phyloP scores from a whole-genome alignment of 2,888 invertebrate genomes.

The Agonum fuliginosum region DNA sequence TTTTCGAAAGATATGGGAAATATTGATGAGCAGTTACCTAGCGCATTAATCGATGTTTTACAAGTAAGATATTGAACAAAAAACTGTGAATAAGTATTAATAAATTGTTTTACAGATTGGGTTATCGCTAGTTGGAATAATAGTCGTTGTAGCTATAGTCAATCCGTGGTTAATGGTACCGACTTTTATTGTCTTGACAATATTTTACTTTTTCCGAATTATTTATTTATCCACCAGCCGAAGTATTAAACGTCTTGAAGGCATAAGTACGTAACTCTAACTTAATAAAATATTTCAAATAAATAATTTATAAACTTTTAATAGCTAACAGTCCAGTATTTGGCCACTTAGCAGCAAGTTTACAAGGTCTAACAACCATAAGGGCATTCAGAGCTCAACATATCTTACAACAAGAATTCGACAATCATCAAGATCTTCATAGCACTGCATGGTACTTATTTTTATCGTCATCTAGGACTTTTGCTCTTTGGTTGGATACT shows the following conservation, averaged over 20 bases:
- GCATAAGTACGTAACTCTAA: constrained; percentile 81
- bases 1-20: constrained; percentile 93
- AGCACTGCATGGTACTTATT: constrained; percentile 95
- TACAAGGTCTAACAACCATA: constrained; percentile 94
- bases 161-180: constrained; percentile 85
- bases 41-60: constrained; percentile 78
- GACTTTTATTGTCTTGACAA: constrained; percentile 80
- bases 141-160: constrained; percentile 84
- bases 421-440: constrained; percentile 88
- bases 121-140: constrained; percentile 86
- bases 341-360: constrained; percentile 90
- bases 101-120: constrained; percentile 83
- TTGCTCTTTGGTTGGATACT: constrained; percentile 94
- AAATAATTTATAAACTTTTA: neutral
- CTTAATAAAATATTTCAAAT: constrained; percentile 37
- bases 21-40: constrained; percentile 79
- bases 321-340: constrained; percentile 96
- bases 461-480: constrained; percentile 92
- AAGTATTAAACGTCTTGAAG: constrained; percentile 87
- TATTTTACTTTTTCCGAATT: constrained; percentile 85
- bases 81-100: too few relatives aligned
- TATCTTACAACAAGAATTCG: constrained; percentile 86
- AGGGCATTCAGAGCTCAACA: constrained; percentile 90
- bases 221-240: constrained; percentile 88
- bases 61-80: constrained; percentile 72